A percentile compares a stretch with the other conserved stretches of the same genome.
These are phyloP conservation scores for Leptopilina myrica DNA, from an alignment of 2,888 invertebrate genomes.

Conservation along the genomic window DNA sequence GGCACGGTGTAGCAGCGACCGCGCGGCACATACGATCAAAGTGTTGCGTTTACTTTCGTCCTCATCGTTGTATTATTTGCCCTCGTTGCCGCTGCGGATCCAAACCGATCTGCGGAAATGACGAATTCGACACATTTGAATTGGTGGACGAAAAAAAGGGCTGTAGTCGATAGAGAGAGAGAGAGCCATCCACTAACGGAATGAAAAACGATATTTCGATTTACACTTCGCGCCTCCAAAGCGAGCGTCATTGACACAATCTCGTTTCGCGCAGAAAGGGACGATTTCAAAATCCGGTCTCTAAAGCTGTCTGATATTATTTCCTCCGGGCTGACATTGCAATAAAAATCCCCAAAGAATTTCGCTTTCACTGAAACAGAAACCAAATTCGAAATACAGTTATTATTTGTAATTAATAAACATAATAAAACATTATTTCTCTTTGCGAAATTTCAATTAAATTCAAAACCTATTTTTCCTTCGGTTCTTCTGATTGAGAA, in stretches of 20 bases:
- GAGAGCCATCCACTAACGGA: neutral
- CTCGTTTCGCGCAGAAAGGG: neutral
- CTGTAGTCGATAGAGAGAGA: neutral
- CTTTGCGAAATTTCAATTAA: no score
- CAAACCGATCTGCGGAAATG: constrained; percentile 41
- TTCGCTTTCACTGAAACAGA: no score
- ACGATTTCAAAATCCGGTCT: constrained; percentile 12
- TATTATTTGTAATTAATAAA: no score
- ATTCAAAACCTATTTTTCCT: no score
- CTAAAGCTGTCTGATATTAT: neutral
- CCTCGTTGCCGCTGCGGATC: constrained; percentile 18
- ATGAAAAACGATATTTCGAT: constrained; percentile 42
- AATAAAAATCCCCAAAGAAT: no score
- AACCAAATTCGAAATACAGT: no score
- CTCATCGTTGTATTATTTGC: constrained; percentile 20
- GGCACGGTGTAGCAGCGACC: no score
- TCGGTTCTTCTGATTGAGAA: no score
- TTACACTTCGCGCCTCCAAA: constrained; percentile 33
- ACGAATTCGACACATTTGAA: constrained; percentile 9
- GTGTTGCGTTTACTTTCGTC: constrained; percentile 60
- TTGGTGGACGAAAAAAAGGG: constrained; percentile 16
- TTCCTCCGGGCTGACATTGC: neutral
- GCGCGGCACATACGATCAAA: constrained; percentile 61
- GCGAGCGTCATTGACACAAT: constrained; percentile 4
- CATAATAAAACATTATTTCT: no score